A percentile compares a stretch with the other conserved stretches of the same genome.
phyloP scores from a whole-genome alignment of 30 jellyfish, hydroid and myxozoan genomes.

The Aurelia sp. region DNA sequence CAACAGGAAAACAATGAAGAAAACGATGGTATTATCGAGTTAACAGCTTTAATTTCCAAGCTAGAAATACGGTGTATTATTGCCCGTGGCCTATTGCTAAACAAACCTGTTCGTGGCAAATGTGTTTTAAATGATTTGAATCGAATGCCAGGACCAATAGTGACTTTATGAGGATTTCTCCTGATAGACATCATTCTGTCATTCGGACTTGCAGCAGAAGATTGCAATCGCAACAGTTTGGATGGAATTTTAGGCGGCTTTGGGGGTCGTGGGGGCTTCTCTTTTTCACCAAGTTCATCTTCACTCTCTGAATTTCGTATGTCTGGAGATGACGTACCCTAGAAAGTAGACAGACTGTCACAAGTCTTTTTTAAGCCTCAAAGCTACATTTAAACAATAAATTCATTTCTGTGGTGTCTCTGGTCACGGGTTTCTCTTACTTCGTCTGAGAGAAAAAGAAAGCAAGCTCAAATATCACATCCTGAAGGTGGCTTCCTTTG shows the following conservation, averaged over 20 bases:
- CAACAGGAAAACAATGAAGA: too few species aligned
- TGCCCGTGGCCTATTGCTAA: too few species aligned
- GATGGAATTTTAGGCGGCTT: conserved; percentile 48
- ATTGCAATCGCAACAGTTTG: not conserved
- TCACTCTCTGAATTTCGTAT: conserved; percentile 21
- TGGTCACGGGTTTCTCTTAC: too few species aligned
- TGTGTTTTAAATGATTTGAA: conserved; percentile 29
- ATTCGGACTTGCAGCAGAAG: not conserved
- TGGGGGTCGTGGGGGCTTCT: conserved; percentile 69
- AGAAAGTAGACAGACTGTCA: not conserved
- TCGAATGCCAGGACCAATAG: conserved; percentile 56
- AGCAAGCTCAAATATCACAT: too few species aligned
- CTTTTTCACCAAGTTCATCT: conserved; percentile 20
- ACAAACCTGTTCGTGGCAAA: conserved; percentile 8
- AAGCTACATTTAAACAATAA: not conserved
- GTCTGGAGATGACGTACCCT: conserved; percentile 33
- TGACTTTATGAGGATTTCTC: conserved; percentile 41
- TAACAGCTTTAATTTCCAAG: too few species aligned
- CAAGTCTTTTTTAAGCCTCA: not conserved
- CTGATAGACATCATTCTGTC: conserved; percentile 30
- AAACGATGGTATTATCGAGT: too few species aligned
- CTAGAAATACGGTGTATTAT: too few species aligned
- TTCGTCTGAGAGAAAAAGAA: too few species aligned
- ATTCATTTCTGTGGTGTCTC: too few species aligned
- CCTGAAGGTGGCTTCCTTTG: too few species aligned